Evolutionary conservation across 2,888 invertebrate species (phyloP), one percentile per base, ranked within the genome.

Genomic region (Amphipyra tragopoginis): DNA sequence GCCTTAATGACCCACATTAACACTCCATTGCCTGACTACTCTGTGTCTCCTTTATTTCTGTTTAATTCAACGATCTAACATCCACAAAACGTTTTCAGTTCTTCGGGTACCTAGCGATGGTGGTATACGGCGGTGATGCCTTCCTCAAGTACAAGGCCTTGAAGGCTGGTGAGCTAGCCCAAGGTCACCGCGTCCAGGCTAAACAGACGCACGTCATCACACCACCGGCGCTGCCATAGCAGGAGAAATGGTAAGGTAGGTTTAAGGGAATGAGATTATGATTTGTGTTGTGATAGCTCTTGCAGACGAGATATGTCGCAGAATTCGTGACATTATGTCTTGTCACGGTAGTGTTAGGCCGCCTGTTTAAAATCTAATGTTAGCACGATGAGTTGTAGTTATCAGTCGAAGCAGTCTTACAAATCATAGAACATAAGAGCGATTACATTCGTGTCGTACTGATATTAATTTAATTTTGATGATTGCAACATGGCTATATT

Each of bases 81-180:
- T 15, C 21, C 3, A 5, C 10, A 9, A 34, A 47, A 9, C 6
- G 5, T 77, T 95, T 95, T n/a, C 93, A 98, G 98, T 97, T 98
- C 90, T 98, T 98, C 90, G 98, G 98, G 45, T 98, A 97, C 90
- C 95, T 96, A 63, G 97, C 97, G 2, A 98, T 98, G 98, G 95
- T 97, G 69, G 90, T 95, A 2, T 98, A 98, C 89, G 98, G 96
- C 0, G 95, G 96, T 70, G 98, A 98, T 81, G 97, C 97, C 34
- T 98, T 96, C 91, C 88, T 97, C 29, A 98, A 98, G 86, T 97
- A 96, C 86, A 94, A 94, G 63, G 96, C 96, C 0, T 93, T 97
- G 51, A 93, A 94, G 82, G 92, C 93, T 15, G 98, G 97, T 1
- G 96, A 95, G 69, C 90, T 97, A 59, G 96, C 97, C 36, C 97